A percentile compares a stretch with the other conserved stretches of the same genome.
Conservation (phyloP, 2,113 vertebrate genomes). For the Petrocephalus zakoni region DNA sequence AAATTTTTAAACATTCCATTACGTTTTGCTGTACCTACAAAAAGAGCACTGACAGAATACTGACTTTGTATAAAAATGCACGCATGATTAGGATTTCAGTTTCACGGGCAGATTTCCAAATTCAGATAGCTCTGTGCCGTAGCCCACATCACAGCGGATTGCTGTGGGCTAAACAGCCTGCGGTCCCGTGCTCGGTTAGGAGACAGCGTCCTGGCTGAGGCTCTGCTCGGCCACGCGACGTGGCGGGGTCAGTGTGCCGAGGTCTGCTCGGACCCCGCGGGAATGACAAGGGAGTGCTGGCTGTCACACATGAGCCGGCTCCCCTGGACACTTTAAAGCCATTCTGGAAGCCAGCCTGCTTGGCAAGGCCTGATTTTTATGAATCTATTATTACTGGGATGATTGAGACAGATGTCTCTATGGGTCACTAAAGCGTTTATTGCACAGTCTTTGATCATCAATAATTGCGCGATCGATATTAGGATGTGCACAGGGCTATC, state of each 20-base stretch:
- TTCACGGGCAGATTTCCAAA: not conserved
- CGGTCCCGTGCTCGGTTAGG: not conserved
- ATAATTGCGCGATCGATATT: not conserved
- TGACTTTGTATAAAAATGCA: not conserved
- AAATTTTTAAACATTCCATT: not conserved
- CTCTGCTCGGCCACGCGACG: not conserved
- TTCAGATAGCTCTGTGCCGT: not conserved
- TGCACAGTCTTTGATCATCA: not conserved
- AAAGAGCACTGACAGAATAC: not conserved
- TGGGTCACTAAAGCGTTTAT: not conserved
- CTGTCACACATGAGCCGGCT: not conserved
- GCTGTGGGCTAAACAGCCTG: no score
- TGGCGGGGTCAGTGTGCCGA: no score
- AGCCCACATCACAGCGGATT: not conserved
- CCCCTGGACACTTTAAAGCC: not conserved
- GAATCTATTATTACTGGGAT: not conserved
- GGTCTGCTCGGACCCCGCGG: not conserved
- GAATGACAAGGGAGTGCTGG: not conserved
- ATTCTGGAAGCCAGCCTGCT: not conserved
- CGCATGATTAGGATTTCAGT: not conserved
- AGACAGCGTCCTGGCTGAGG: not conserved
- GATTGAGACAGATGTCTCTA: not conserved
- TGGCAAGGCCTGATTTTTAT: not conserved
- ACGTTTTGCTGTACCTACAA: not conserved
- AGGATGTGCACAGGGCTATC: not conserved